A percentile compares a stretch with the other conserved stretches of the same genome.
phyloP scores from a whole-genome alignment of 2,797 vertebrate genomes.

The Hippocampus kuda region DNA sequence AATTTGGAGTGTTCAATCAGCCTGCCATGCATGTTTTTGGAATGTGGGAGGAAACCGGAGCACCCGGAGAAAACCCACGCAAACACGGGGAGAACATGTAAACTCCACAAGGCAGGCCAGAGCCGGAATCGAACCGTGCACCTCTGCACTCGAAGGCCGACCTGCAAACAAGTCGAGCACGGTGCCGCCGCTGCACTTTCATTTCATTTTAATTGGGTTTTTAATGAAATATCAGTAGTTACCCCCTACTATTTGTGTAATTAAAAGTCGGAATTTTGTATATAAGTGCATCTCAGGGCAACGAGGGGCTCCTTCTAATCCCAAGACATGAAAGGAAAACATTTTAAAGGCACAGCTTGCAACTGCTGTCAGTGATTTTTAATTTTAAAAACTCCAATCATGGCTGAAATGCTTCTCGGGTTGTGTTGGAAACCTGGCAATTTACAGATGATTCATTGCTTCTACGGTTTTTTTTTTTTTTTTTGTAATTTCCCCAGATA shows the following conservation, averaged over 20 bases:
- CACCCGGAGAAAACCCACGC: too few species aligned
- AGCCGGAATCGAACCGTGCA: too few species aligned
- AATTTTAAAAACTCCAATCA: background rate
- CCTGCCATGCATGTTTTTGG: too few species aligned
- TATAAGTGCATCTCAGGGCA: background rate
- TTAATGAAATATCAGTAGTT: too few species aligned
- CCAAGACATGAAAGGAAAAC: background rate
- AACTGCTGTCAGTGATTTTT: background rate
- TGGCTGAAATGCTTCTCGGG: background rate
- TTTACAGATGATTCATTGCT: background rate
- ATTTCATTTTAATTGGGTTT: background rate
- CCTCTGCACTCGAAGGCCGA: too few species aligned
- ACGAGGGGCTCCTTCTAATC: background rate
- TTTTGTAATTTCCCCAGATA: constrained; percentile 63
- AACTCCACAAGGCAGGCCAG: too few species aligned
- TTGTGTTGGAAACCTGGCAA: constrained; percentile 8
- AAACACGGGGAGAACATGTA: too few species aligned
- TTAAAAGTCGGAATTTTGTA: background rate
- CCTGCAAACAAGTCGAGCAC: too few species aligned
- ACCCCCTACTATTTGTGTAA: background rate
- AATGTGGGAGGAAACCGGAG: too few species aligned
- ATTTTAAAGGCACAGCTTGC: background rate
- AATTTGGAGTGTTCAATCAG: too few species aligned
- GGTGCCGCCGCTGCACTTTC: background rate
- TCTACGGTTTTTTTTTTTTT: background rate